These are phyloP conservation scores for Drosophila malerkotliana DNA, from an alignment of 1,140 invertebrate species.

Conservation along the genomic window DNA sequence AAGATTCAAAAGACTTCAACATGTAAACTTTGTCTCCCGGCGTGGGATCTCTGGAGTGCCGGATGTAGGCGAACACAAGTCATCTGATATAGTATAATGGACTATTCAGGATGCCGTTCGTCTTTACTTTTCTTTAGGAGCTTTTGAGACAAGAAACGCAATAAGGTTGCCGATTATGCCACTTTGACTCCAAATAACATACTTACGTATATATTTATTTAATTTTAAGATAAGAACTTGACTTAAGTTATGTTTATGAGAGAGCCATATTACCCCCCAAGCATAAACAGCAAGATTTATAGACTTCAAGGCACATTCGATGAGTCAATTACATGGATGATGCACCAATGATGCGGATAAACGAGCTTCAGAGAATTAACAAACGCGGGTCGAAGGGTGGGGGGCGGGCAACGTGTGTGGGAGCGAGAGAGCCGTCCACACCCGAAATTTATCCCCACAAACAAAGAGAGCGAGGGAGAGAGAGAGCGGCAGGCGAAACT, in stretches of 20 bases:
- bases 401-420: conserved; percentile 10
- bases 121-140: conserved; percentile 21
- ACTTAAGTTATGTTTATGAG: background rate
- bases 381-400: conserved; percentile 16
- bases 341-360: conserved; percentile 72
- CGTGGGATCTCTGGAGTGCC: background rate
- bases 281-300: too few species aligned
- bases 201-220: background rate
- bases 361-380: conserved; percentile 63
- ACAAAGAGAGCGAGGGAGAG: conserved; percentile 2
- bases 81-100: conserved; percentile 49
- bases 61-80: conserved; percentile 51
- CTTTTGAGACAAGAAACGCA: conserved; percentile 41
- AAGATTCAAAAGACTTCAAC: background rate
- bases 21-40: conserved; percentile 21
- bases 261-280: background rate
- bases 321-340: conserved; percentile 60
- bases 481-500: conserved; percentile 31
- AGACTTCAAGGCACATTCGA: background rate
- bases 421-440: conserved; percentile 35
- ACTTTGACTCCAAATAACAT: conserved; percentile 35
- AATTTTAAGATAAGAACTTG: background rate
- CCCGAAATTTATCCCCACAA: conserved; percentile 37
- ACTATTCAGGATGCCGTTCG: conserved; percentile 60
- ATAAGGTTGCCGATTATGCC: conserved; percentile 30